A percentile compares a stretch with the other conserved stretches of the same genome.
Conservation (phyloP, 2,888 invertebrate species). For the Drepana falcataria region DNA sequence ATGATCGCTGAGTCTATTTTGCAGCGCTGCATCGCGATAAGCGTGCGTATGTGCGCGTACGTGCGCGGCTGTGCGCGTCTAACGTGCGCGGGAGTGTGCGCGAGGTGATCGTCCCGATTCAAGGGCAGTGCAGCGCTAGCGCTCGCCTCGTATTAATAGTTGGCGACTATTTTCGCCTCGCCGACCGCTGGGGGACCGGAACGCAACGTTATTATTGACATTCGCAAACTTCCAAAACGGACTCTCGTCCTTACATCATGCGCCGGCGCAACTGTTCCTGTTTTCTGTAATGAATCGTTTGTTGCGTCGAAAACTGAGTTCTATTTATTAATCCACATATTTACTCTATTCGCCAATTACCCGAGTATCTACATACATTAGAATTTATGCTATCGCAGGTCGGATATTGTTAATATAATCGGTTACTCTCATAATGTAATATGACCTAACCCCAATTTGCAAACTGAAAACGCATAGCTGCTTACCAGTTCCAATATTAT, state of each 20-base stretch:
- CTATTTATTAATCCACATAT: slow-evolving; percentile 9
- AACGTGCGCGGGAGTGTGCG: slow-evolving; percentile 56
- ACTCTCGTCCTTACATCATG: slow-evolving; percentile 47
- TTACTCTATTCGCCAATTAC: too few relatives aligned
- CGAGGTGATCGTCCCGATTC: slow-evolving; percentile 76
- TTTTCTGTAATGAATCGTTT: slow-evolving; percentile 10
- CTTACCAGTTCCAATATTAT: not conserved
- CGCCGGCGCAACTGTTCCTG: slow-evolving; percentile 24
- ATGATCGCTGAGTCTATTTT: slow-evolving; percentile 59
- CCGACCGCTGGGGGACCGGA: slow-evolving; percentile 64
- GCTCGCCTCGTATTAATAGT: slow-evolving; percentile 73
- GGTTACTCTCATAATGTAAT: not conserved
- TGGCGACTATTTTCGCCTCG: slow-evolving; percentile 74
- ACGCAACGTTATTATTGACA: slow-evolving; percentile 75
- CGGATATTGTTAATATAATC: not conserved
- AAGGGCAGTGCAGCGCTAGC: slow-evolving; percentile 76
- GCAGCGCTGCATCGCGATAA: slow-evolving; percentile 63
- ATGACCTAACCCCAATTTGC: not conserved
- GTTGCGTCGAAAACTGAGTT: not conserved
- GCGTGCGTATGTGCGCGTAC: slow-evolving; percentile 11
- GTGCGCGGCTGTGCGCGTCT: slow-evolving; percentile 29
- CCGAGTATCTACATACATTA: too few relatives aligned
- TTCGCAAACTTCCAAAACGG: slow-evolving; percentile 67
- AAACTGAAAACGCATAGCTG: not conserved
- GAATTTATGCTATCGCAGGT: not conserved